Evolutionary conservation across 2,113 vertebrate species (phyloP).

Genomic region (Bubo scandiacus): DNA sequence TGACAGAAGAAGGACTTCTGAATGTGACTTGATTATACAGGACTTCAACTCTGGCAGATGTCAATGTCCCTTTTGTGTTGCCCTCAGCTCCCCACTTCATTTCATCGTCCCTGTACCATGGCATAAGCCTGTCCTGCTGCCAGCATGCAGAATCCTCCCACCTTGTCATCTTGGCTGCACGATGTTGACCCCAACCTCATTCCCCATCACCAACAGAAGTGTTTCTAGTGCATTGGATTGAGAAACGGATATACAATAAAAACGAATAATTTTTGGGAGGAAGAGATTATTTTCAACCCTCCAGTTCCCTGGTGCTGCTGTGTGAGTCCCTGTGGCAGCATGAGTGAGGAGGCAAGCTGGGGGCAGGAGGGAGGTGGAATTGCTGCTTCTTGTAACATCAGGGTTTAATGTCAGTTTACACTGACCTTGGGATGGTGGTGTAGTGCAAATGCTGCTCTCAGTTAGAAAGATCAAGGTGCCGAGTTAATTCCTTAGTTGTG

Average conservation of each 20-base stretch:
- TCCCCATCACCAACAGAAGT: neutral
- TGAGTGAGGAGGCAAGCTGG: neutral
- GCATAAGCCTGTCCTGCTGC: neutral
- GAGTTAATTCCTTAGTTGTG: neutral
- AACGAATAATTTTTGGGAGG: accelerated
- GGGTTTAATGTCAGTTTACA: neutral
- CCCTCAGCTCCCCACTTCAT: neutral
- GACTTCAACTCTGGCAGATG: neutral
- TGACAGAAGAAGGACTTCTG: neutral
- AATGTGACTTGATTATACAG: neutral
- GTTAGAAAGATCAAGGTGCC: neutral
- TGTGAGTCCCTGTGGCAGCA: accelerated
- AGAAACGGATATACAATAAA: neutral
- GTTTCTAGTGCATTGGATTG: neutral
- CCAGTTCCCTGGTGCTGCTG: neutral
- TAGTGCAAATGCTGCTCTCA: neutral
- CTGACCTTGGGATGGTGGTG: neutral
- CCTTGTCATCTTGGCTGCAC: neutral
- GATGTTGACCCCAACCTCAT: neutral
- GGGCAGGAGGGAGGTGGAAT: neutral
- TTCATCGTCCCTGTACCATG: neutral
- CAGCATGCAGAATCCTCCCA: neutral
- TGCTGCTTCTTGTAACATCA: neutral
- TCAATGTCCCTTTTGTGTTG: neutral
- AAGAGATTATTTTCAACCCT: neutral